These are phyloP conservation scores for Chalcis sispes DNA, from an alignment of 2,888 invertebrate species.

Conservation along the genomic window DNA sequence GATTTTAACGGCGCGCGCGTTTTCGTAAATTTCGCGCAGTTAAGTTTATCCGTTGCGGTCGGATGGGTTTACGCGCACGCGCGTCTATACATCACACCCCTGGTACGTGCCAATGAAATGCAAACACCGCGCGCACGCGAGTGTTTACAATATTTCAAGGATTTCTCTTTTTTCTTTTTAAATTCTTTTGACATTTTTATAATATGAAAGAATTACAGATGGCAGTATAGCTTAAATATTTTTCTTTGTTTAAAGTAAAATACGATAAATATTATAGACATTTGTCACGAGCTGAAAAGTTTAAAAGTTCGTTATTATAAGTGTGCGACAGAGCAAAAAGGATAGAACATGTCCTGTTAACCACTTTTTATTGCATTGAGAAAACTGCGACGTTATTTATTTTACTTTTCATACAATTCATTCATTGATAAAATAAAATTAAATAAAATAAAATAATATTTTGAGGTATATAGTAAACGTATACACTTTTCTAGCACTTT, in stretches of 20 bases:
- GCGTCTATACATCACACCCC: slow-evolving; percentile 35
- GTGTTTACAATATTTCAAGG: slow-evolving; percentile 3
- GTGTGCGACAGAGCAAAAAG: slow-evolving; percentile 31
- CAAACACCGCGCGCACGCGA: slow-evolving; percentile 24
- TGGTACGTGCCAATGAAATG: slow-evolving; percentile 18
- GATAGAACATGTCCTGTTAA: slow-evolving; percentile 30
- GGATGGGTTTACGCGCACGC: not conserved
- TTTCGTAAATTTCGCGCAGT: slow-evolving; percentile 41
- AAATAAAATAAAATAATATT: no score
- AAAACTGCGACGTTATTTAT: not conserved
- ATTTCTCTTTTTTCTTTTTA: not conserved
- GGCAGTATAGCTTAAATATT: not conserved
- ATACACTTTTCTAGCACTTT: no score
- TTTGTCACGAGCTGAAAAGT: slow-evolving; percentile 17
- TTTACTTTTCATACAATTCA: no score
- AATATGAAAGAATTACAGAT: not conserved
- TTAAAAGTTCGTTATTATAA: slow-evolving; percentile 5
- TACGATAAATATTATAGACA: not conserved
- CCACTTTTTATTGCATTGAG: slow-evolving; percentile 33
- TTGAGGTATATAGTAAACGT: no score
- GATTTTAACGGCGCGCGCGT: slow-evolving; percentile 6
- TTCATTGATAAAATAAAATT: no score
- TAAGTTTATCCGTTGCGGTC: slow-evolving; percentile 9
- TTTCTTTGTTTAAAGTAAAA: not conserved
- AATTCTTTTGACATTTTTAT: no score